Percentiles rank a stretch among this genome's conserved stretches.
Evolutionary conservation across 1,140 invertebrate species (phyloP).

Genomic region (Polyergus mexicanus): DNA sequence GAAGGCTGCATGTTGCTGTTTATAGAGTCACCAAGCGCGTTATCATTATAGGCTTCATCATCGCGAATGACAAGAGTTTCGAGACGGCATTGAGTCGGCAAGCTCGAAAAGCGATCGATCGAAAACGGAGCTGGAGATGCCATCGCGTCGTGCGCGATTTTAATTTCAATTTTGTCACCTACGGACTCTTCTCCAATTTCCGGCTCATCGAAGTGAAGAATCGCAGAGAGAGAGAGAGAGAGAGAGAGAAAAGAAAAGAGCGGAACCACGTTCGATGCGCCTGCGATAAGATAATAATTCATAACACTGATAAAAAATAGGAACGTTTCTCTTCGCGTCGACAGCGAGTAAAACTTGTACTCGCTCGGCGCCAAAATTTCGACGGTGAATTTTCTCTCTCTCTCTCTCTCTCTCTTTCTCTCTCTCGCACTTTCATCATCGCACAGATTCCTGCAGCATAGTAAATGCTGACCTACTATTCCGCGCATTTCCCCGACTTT

Average conservation of each 20-base stretch:
- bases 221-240: not conserved
- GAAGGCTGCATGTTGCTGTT: not conserved
- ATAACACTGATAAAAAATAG: slow-evolving; percentile 38
- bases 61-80: not conserved
- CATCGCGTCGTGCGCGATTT: slow-evolving; percentile 18
- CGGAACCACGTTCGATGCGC: not conserved
- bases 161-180: slow-evolving; percentile 57
- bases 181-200: slow-evolving; percentile 57
- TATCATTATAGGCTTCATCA: slow-evolving; percentile 20
- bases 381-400: slow-evolving; percentile 31
- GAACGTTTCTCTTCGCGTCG: slow-evolving; percentile 31
- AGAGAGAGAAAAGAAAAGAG: not conserved
- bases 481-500: slow-evolving; percentile 20
- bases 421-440: not conserved
- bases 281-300: slow-evolving; percentile 52
- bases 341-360: slow-evolving; percentile 12
- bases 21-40: not conserved
- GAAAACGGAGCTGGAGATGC: not conserved
- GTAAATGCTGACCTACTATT: slow-evolving; percentile 50
- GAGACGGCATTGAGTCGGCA: not conserved
- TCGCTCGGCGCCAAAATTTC: slow-evolving; percentile 25
- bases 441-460: not conserved
- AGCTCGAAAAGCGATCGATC: slow-evolving; percentile 18
- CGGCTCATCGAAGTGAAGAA: slow-evolving; percentile 22
- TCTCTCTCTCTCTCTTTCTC: too few relatives aligned